Base-by-base conservation (phyloP, 2,113 vertebrate species). In the Ariopsis seemanni region DNA sequence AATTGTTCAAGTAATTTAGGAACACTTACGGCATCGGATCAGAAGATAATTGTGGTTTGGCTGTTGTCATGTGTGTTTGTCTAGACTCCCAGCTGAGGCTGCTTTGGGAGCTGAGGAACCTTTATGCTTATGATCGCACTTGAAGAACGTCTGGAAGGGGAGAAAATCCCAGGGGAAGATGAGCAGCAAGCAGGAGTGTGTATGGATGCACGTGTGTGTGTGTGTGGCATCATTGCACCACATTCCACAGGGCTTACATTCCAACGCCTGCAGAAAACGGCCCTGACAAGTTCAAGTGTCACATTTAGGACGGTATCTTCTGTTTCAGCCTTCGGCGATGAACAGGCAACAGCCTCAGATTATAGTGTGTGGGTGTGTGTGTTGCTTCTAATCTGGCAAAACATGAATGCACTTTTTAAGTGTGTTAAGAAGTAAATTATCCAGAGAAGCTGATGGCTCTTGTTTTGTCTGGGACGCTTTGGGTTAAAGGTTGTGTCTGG, bases 281-380 rank as follows among this genome's bases (percentile, higher is more conserved):
- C 93, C 89, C 91, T 57, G 91, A 93, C 93, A 92, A 94, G 94
- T 95, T 94, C 94, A 93, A 94, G 91, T 94, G 92, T 94, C 93
- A 92, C 90, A 83, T 92, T 94, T 92, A 89, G 90, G 93, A 93
- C 83, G 85, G 85, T 90, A 93, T 91, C 90, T 93, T 91, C 83
- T 92, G 91, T 92, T 93, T 92, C 88, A 87, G 86, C 34, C 27
- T 77, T 48, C 42, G 82, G 63, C 57, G 34, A 86, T 88, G 89
- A 93, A 93, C 82, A 55, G 48, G 92, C 92, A 91, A 93, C 34
- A n/a, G 83, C 72, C 34, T 80, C 88, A 48, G 85, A 91, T 92
- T 83, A 84, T 88, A 92, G 75, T 20, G 53, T 63, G 22, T 15
- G 85, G 9, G 30, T 63, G 58, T 87, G 78, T 11, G 27, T 22